Evolutionary conservation across 2,888 invertebrate genomes (phyloP).

Genomic region (Lasiommata megera): DNA sequence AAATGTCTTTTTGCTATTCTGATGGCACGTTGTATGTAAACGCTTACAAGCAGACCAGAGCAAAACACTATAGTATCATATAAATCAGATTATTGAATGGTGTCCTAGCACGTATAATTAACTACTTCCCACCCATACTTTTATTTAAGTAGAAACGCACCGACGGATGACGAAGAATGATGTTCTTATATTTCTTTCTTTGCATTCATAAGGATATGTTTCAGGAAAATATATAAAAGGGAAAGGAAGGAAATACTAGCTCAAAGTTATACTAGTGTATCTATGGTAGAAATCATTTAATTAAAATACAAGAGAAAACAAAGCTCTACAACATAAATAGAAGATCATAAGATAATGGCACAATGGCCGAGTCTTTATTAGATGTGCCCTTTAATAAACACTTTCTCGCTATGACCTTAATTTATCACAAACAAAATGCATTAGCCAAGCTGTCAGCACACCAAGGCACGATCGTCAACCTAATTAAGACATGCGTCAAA

Average conservation of each 20-base stretch:
- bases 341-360: constrained; percentile 4
- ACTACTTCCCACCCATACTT: too few relatives aligned
- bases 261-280: not conserved
- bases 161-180: too few relatives aligned
- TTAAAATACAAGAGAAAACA: constrained; percentile 5
- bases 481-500: constrained; percentile 36
- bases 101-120: too few relatives aligned
- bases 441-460: constrained; percentile 25
- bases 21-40: too few relatives aligned
- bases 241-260: not conserved
- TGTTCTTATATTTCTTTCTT: too few relatives aligned
- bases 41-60: too few relatives aligned
- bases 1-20: too few relatives aligned
- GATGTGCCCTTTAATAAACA: constrained; percentile 27
- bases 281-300: not conserved
- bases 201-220: too few relatives aligned
- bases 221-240: too few relatives aligned
- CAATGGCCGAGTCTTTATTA: constrained; percentile 7
- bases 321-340: constrained; percentile 2
- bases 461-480: constrained; percentile 20
- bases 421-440: constrained; percentile 25
- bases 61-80: too few relatives aligned
- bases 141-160: too few relatives aligned
- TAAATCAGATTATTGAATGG: too few relatives aligned
- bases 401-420: constrained; percentile 35